These are phyloP conservation scores for Microcebus jonahi DNA, from an alignment of 2,113 vertebrate species.

Conservation along the genomic window DNA sequence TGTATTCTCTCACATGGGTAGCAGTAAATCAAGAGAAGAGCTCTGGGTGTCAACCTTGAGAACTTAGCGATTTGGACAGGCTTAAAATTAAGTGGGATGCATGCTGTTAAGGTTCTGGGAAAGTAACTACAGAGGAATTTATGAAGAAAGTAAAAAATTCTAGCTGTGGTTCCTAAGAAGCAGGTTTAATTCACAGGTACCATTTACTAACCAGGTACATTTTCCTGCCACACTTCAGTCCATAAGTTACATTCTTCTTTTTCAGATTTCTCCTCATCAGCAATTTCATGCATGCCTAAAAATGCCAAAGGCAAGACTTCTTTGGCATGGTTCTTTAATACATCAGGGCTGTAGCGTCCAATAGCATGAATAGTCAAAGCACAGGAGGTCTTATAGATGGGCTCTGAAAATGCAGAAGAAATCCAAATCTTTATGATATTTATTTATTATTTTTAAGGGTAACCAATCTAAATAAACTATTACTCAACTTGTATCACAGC, in stretches of 20 bases:
- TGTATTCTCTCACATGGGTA: neutral
- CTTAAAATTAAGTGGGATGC: neutral
- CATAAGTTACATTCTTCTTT: constrained; percentile 91
- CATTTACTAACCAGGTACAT: constrained; percentile 92
- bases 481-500: neutral
- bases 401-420: constrained; percentile 84
- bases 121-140: neutral
- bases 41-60: neutral
- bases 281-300: constrained; percentile 97
- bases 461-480: neutral
- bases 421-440: neutral
- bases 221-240: constrained; percentile 98
- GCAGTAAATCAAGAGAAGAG: neutral
- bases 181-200: neutral
- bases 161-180: neutral
- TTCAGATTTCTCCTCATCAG: constrained; percentile 93
- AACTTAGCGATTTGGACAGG: neutral
- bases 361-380: constrained; percentile 94
- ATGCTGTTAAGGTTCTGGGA: neutral
- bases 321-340: constrained; percentile 94
- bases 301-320: constrained; percentile 95
- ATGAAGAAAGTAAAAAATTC: neutral
- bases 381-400: constrained; percentile 92
- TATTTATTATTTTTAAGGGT: neutral
- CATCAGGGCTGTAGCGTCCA: constrained; percentile 96